phyloP scores from a whole-genome alignment of 2,797 vertebrate species.

The Oreochromis mossambicus region DNA sequence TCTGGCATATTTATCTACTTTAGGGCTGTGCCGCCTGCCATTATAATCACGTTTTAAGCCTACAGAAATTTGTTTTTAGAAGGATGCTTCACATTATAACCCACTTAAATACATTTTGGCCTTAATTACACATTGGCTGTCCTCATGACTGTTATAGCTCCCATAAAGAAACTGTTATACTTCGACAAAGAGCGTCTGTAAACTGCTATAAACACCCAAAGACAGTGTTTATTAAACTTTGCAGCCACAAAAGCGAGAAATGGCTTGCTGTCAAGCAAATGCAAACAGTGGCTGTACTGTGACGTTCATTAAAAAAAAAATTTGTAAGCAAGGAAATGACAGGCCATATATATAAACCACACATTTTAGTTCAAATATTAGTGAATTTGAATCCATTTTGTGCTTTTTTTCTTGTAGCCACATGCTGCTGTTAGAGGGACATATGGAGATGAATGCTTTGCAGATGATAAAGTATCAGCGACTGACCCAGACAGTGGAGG shows the following conservation, averaged over 20 bases:
- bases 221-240: slow-evolving; percentile 48
- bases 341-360: neutral
- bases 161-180: slow-evolving; percentile 27
- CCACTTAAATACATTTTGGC: slow-evolving; percentile 1
- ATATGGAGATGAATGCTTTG: neutral
- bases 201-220: slow-evolving; percentile 25
- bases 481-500: slow-evolving; percentile 29
- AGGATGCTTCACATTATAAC: neutral
- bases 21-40: neutral
- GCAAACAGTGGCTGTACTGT: slow-evolving; percentile 4
- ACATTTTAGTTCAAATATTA: neutral
- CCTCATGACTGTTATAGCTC: neutral
- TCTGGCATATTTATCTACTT: neutral
- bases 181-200: slow-evolving; percentile 11
- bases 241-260: slow-evolving; percentile 29
- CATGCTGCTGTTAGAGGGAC: neutral
- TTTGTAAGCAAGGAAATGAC: neutral
- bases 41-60: neutral
- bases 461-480: slow-evolving; percentile 24
- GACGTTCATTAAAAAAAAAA: neutral
- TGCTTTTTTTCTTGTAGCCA: neutral
- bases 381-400: neutral
- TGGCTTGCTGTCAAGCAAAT: slow-evolving; percentile 7
- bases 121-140: neutral
- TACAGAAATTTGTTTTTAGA: neutral